Conservation (phyloP, 2,888 invertebrate species). For the Dioctria rufipes region DNA sequence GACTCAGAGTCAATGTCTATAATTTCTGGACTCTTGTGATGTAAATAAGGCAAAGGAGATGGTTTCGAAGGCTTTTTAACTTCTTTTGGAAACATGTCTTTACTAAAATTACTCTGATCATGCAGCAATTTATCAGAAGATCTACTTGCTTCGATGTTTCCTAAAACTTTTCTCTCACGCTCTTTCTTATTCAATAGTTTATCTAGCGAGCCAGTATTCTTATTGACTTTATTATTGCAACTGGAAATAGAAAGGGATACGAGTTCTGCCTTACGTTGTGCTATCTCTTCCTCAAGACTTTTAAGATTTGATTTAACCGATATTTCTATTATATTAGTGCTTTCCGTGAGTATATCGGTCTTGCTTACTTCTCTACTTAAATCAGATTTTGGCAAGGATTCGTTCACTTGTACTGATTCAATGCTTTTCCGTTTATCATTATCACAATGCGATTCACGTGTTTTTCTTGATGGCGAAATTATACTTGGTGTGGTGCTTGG, state of each 20-base stretch:
- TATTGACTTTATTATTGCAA: conserved; percentile 66
- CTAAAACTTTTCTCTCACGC: conserved; percentile 66
- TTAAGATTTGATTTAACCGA: conserved; percentile 43
- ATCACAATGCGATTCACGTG: not conserved
- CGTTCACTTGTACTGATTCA: not conserved
- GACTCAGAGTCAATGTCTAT: conserved; percentile 58
- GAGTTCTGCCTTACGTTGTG: conserved; percentile 67
- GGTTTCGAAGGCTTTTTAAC: not conserved
- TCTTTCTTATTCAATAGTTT: conserved; percentile 74
- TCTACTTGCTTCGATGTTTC: conserved; percentile 58
- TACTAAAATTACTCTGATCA: conserved; percentile 18
- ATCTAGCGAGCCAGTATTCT: conserved; percentile 74
- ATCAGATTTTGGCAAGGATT: not conserved
- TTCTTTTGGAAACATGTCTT: not conserved
- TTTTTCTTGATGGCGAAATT: conserved; percentile 19
- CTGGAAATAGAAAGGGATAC: conserved; percentile 57
- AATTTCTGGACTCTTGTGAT: conserved; percentile 39
- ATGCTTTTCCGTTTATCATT: not conserved
- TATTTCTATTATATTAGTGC: not conserved
- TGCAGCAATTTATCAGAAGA: not conserved
- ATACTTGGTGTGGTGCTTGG: conserved; percentile 33
- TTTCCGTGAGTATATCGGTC: conserved; percentile 13
- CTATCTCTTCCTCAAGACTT: conserved; percentile 68
- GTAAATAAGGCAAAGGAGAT: conserved; percentile 2
- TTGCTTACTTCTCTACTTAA: not conserved